Percentiles rank a stretch among this genome's conserved stretches.
Conservation (phyloP, 1,140 invertebrate species). For the Drosophila nikananu region DNA sequence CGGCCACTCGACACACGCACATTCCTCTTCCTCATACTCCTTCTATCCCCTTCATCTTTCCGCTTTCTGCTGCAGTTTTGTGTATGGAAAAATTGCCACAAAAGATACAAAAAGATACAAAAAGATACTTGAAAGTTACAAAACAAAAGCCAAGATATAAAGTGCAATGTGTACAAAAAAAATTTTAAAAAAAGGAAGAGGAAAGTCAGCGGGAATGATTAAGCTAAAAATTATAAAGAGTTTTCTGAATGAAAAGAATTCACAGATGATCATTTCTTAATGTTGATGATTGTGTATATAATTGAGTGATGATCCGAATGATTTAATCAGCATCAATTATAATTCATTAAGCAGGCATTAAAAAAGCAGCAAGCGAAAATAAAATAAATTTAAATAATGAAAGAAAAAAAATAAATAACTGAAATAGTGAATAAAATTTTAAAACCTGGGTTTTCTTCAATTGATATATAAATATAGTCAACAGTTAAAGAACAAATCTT, state of each 20-base stretch:
- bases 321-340: constrained; percentile 42
- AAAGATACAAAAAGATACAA: constrained; percentile 57
- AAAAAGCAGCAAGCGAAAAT: not conserved
- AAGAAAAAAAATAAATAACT: not conserved
- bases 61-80: constrained; percentile 1
- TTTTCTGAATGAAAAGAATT: constrained; percentile 45
- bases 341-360: constrained; percentile 28
- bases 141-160: constrained; percentile 39
- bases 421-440: too few relatives aligned
- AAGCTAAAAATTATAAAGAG: constrained; percentile 36
- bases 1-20: constrained; percentile 53
- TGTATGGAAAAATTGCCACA: constrained; percentile 50
- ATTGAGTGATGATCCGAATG: constrained; percentile 45
- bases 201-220: constrained; percentile 18
- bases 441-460: not conserved
- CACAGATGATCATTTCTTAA: constrained; percentile 35
- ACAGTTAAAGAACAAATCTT: not conserved
- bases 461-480: not conserved
- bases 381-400: not conserved
- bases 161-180: constrained; percentile 27
- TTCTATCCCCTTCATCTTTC: not conserved
- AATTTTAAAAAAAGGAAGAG: not conserved
- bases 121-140: constrained; percentile 30
- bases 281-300: constrained; percentile 33
- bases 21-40: constrained; percentile 21